A percentile compares a stretch with the other conserved stretches of the same genome.
These are phyloP conservation scores for Melieria picta DNA, from an alignment of 2,888 invertebrate genomes.

Conservation along the genomic window DNA sequence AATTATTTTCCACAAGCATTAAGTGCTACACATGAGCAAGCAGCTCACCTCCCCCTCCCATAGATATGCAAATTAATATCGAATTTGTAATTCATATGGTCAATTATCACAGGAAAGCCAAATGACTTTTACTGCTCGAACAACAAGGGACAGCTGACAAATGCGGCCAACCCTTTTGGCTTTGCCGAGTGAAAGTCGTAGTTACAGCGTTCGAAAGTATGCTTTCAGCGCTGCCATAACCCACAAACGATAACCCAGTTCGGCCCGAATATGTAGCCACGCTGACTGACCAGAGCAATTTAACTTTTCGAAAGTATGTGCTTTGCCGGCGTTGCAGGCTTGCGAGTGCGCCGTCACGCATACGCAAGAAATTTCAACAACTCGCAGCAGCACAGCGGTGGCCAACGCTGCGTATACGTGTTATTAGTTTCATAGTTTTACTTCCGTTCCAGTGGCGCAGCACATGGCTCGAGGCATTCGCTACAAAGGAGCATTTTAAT, in stretches of 20 bases:
- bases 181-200: no score
- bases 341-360: no score
- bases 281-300: no score
- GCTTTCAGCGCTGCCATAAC: no score
- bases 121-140: conserved; percentile 54
- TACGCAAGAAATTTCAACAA: no score
- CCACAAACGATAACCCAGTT: no score
- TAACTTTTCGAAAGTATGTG: no score
- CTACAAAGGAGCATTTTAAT: conserved; percentile 25
- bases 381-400: no score
- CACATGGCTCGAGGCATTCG: neutral
- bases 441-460: conserved; percentile 29
- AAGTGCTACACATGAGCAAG: conserved; percentile 24
- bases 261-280: no score
- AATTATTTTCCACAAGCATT: neutral
- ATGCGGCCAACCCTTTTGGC: neutral
- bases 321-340: no score
- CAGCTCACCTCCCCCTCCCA: conserved; percentile 9
- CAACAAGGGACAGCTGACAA: conserved; percentile 28
- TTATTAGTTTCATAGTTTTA: conserved; percentile 42
- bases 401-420: neutral
- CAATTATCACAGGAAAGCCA: conserved; percentile 54
- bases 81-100: conserved; percentile 52
- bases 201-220: no score
- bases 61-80: conserved; percentile 12